These are phyloP conservation scores for Phymatocera aterrima DNA, from an alignment of 2,888 invertebrate genomes.

Conservation along the genomic window DNA sequence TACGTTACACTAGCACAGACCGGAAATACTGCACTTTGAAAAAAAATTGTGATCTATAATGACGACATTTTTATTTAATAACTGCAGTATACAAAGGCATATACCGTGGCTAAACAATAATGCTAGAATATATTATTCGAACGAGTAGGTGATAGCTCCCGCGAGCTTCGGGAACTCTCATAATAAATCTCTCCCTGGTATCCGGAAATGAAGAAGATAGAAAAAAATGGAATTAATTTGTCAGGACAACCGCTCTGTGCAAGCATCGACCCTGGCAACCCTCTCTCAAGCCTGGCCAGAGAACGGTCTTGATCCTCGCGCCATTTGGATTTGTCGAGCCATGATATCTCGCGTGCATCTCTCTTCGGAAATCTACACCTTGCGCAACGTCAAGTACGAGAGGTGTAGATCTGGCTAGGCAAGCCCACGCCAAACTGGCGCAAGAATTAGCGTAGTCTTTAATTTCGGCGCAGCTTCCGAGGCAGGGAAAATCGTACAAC, in stretches of 20 bases:
- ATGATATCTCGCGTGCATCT: conserved; percentile 79
- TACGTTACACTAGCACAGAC: background rate
- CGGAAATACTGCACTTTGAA: background rate
- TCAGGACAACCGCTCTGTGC: conserved; percentile 80
- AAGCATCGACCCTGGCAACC: conserved; percentile 77
- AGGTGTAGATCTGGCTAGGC: conserved; percentile 64
- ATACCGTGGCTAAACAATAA: conserved; percentile 5
- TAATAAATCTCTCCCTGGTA: background rate
- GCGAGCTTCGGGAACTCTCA: background rate
- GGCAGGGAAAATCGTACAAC: conserved; percentile 94
- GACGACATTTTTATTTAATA: background rate
- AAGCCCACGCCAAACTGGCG: conserved; percentile 91
- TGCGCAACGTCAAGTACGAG: conserved; percentile 68
- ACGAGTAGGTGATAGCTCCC: background rate
- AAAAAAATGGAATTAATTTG: conserved; percentile 59
- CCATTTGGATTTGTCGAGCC: conserved; percentile 76
- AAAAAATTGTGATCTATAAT: background rate
- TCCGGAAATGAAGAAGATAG: background rate
- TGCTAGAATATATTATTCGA: background rate
- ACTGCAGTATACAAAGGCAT: conserved; percentile 9
- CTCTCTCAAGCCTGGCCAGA: conserved; percentile 81
- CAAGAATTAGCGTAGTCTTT: conserved; percentile 88
- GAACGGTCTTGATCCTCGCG: conserved; percentile 77
- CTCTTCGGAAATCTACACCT: conserved; percentile 73
- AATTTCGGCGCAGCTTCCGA: conserved; percentile 87